Conservation (phyloP, 2,113 vertebrate genomes). For the Hippolais icterina region DNA sequence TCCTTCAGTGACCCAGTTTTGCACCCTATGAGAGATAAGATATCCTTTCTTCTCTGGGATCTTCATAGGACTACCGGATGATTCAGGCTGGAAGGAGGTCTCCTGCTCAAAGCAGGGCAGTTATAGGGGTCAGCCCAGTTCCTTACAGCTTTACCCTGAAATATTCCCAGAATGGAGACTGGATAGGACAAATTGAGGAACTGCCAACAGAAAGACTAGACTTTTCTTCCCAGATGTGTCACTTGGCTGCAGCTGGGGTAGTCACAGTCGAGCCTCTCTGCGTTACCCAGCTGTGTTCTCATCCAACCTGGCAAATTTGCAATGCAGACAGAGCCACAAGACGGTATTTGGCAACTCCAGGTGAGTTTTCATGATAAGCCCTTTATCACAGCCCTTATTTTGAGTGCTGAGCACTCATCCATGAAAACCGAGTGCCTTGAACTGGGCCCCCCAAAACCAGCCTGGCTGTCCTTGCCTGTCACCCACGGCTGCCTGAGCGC, state of each 20-base stretch:
- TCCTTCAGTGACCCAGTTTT: background rate
- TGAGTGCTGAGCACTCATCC: background rate
- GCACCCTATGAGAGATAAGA: background rate
- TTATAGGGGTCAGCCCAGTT: background rate
- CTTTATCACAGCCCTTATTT: background rate
- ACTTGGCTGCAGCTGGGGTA: background rate
- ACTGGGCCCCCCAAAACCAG: background rate
- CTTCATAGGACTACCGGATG: background rate
- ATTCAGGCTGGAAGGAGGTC: background rate
- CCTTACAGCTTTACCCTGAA: background rate
- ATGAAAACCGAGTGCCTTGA: fast-evolving
- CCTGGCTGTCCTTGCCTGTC: background rate
- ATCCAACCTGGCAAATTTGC: background rate
- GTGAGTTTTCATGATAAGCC: background rate
- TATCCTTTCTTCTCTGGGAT: background rate
- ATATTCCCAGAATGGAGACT: background rate
- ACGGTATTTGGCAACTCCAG: background rate
- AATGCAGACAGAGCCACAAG: background rate
- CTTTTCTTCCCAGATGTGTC: background rate
- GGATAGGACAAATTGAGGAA: background rate
- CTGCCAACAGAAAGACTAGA: background rate
- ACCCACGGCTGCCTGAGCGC: background rate
- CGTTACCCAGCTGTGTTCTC: background rate
- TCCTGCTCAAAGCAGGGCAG: background rate
- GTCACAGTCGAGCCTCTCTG: background rate